Conservation (phyloP, 2,797 vertebrate genomes). For the Hydrolagus colliei region DNA sequence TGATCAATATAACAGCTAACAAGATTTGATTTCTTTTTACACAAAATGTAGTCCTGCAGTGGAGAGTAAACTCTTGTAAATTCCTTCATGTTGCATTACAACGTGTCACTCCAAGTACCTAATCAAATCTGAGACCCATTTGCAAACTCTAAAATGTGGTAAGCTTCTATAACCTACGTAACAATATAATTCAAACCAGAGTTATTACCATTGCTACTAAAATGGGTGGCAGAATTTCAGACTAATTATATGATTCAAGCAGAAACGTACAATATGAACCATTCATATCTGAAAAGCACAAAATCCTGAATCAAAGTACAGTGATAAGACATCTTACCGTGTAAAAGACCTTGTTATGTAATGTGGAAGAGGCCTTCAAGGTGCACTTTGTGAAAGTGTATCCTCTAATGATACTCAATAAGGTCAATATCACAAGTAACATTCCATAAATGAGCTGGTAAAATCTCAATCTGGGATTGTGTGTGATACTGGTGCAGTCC, state of each 20-base stretch:
- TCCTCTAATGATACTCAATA: conserved; percentile 50
- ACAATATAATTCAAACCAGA: too few relatives aligned
- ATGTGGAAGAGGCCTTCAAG: conserved; percentile 52
- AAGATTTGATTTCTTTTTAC: too few relatives aligned
- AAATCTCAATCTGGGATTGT: conserved; percentile 49
- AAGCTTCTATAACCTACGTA: too few relatives aligned
- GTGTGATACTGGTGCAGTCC: conserved; percentile 12
- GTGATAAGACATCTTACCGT: conserved; percentile 48
- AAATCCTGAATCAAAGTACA: not conserved
- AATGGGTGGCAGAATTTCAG: too few relatives aligned
- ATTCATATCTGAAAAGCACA: not conserved
- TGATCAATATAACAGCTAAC: too few relatives aligned
- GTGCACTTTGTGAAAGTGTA: conserved; percentile 57
- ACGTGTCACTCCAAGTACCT: too few relatives aligned
- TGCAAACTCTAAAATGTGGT: too few relatives aligned
- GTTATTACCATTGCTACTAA: too few relatives aligned
- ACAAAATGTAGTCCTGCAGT: too few relatives aligned
- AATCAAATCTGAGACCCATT: too few relatives aligned
- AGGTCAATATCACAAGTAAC: conserved; percentile 43
- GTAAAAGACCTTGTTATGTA: conserved; percentile 62
- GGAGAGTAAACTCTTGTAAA: too few relatives aligned
- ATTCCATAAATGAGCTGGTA: conserved; percentile 57
- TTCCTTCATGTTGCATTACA: too few relatives aligned
- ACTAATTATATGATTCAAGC: not conserved
- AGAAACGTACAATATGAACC: not conserved